phyloP scores from a whole-genome alignment of 92 coral and sea anemone species.

The Desmophyllum pertusum region DNA sequence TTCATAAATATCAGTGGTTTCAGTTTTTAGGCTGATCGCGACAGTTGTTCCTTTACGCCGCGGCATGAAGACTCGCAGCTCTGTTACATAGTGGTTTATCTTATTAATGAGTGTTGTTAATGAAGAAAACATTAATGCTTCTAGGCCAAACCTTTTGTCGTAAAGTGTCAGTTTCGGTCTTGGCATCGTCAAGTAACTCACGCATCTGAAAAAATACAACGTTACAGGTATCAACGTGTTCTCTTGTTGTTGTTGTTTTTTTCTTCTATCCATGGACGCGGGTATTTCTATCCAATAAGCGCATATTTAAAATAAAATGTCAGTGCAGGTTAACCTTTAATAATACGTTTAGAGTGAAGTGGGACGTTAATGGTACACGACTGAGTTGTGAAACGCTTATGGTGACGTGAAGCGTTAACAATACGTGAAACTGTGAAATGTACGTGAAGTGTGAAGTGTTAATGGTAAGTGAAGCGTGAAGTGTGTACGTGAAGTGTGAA shows the following conservation, averaged over 20 bases:
- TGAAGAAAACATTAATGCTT: no score
- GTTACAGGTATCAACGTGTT: neutral
- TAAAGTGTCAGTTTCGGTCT: slow-evolving; percentile 81
- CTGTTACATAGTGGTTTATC: no score
- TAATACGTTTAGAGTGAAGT: no score
- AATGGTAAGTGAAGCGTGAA: neutral
- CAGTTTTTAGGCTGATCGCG: neutral
- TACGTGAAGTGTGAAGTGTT: neutral
- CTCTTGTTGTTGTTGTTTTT: no score
- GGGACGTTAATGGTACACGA: no score
- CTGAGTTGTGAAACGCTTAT: no score
- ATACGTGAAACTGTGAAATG: neutral
- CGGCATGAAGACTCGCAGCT: neutral
- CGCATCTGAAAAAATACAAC: slow-evolving; percentile 52
- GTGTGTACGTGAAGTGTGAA: neutral
- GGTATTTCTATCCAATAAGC: no score
- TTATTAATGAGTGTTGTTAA: no score
- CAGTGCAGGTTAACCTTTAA: no score
- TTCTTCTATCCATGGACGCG: no score
- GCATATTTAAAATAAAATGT: no score
- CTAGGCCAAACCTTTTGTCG: slow-evolving; percentile 72
- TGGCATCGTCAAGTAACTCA: slow-evolving; percentile 87
- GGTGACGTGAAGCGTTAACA: no score
- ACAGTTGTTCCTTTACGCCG: neutral
- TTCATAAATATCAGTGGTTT: neutral